Base-by-base conservation (phyloP, 2,888 invertebrate species). In the Leptopilina drosophilae region DNA sequence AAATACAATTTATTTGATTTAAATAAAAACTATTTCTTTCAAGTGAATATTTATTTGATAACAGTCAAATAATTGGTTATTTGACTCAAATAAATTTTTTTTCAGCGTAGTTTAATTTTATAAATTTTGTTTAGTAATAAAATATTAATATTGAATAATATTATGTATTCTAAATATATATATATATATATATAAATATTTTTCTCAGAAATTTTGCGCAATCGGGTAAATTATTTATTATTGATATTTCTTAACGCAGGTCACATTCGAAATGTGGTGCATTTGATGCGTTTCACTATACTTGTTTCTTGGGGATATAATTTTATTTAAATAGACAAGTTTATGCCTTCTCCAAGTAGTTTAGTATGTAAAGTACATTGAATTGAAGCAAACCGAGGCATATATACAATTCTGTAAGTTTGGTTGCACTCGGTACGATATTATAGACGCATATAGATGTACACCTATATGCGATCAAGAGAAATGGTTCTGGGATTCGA, bases 281-380 rank as follows among this genome's bases (percentile, higher is more conserved):
- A 33, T 40, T 59, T 59, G 73, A 56, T n/a, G 14, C 49, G 56
- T 40, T 20, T n/a, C 9, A 20, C 8, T n/a, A 11, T 12, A 73
- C n/a, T 56, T 73, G 73, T 73, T 73, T 33, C 33, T 33, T 14
- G 33, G 20, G 73, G n/a, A 73, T n/a, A 73, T 73, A 56, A 73
- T 33, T 73, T 73, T 73, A 73, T 73, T 73, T 73, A 56, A 73
- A 73, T 73, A 56, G 73, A 40, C 73, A 73, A 56, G 56, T 53
- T 69, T 53, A 73, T 56, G 33, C 73, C 26, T 56, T 62, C n/a
- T 33, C 73, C n/a, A 59, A 73, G 53, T 53, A 73, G 73, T 73
- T 56, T 26, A 73, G 73, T 53, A 33, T n/a, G n/a, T 40, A 40
- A 53, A 73, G 73, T 56, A 69, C 53, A 46, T 49, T 46, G 49